Conservation (phyloP, 2,888 invertebrate genomes). For the Nezara viridula region DNA sequence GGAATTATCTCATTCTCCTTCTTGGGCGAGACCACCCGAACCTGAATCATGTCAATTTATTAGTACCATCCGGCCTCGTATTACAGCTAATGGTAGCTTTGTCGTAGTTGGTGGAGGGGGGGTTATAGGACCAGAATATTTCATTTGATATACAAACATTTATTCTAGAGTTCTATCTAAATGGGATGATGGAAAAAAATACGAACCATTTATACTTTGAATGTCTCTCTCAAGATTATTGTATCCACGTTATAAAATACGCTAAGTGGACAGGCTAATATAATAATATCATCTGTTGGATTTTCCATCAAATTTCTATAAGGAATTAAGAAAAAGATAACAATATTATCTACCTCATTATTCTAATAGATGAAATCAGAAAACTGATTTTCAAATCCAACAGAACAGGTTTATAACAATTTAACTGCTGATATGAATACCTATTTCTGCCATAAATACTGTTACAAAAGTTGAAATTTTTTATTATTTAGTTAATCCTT, state of each 20-base stretch:
- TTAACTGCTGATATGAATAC: neutral
- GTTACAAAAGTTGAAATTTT: no score
- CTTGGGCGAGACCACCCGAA: neutral
- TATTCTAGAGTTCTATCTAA: neutral
- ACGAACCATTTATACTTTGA: neutral
- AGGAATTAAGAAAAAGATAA: neutral
- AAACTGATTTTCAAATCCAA: neutral
- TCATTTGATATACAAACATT: slow-evolving; percentile 2
- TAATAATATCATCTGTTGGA: neutral
- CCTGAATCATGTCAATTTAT: neutral
- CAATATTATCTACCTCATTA: neutral
- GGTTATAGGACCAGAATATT: neutral
- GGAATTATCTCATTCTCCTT: neutral
- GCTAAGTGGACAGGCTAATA: neutral
- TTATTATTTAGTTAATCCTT: no score
- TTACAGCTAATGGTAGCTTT: slow-evolving; percentile 13
- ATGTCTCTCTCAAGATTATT: neutral
- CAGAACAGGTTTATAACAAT: neutral
- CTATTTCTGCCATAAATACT: no score
- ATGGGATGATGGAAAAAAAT: neutral
- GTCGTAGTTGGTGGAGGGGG: neutral
- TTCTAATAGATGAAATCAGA: neutral
- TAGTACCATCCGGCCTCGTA: neutral
- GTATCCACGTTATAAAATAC: neutral
- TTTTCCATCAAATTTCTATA: neutral